Evolutionary conservation across 2,113 vertebrate genomes (phyloP).

Genomic region (Eleginops maclovinus): DNA sequence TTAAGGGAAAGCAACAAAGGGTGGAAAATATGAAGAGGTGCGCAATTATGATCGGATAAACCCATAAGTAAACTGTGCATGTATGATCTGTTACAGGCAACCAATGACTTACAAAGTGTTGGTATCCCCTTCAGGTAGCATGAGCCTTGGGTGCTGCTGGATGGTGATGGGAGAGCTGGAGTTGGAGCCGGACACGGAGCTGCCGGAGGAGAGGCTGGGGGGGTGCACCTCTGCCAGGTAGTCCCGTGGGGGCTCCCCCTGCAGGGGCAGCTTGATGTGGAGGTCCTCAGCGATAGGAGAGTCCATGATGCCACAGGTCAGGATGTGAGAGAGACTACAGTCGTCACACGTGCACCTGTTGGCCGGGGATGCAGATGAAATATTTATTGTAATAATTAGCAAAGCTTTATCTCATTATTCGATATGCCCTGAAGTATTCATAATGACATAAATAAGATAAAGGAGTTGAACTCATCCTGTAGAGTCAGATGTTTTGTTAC

Average conservation of each 20-base stretch:
- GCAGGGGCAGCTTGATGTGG: conserved; percentile 91
- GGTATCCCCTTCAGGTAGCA: conserved; percentile 85
- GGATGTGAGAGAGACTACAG: conserved; percentile 98
- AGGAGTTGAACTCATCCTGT: no score
- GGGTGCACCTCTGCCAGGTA: conserved; percentile 92
- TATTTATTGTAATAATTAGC: no score
- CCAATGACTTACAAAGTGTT: conserved; percentile 90
- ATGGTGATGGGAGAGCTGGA: conserved; percentile 94
- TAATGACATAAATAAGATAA: no score
- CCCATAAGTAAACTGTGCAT: background rate
- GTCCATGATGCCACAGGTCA: conserved; percentile 98
- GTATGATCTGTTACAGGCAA: background rate
- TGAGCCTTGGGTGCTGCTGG: conserved; percentile 90
- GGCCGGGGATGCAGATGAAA: background rate
- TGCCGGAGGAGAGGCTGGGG: conserved; percentile 95
- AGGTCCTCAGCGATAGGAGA: conserved; percentile 92
- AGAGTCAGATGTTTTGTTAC: no score
- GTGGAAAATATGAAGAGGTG: background rate
- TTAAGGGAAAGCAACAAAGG: background rate
- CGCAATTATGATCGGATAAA: background rate
- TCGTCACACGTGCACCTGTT: conserved; percentile 97
- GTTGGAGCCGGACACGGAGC: conserved; percentile 93
- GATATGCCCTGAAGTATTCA: no score
- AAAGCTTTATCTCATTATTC: no score
- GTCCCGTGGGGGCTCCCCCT: conserved; percentile 88